A percentile compares a stretch with the other conserved stretches of the same genome.
These are phyloP conservation scores for Artemisiospiza belli DNA, from an alignment of 2,113 vertebrate species.

Conservation along the genomic window DNA sequence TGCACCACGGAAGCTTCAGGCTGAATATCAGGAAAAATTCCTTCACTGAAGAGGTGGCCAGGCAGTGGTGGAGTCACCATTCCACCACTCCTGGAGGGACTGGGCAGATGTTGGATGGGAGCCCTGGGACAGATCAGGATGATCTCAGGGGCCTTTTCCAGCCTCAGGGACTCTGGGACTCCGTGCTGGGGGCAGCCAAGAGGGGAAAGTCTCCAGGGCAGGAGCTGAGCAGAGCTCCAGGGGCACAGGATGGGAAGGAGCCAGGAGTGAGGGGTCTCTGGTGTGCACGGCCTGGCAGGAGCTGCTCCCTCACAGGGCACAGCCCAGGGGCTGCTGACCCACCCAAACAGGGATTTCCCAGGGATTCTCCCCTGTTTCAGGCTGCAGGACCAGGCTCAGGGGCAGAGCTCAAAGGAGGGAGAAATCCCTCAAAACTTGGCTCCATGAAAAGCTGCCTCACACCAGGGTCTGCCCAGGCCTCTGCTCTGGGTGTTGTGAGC, in stretches of 20 bases:
- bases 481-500: not conserved
- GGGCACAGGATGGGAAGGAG: not conserved
- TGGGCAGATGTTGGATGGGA: not conserved
- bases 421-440: not conserved
- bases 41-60: not conserved
- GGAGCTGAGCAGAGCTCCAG: not conserved
- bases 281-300: not conserved
- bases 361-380: not conserved
- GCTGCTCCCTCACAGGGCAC: not conserved
- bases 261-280: not conserved
- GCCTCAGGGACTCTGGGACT: not conserved
- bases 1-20: not conserved
- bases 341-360: not conserved
- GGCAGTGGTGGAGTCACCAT: not conserved
- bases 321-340: not conserved
- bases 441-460: not conserved
- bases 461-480: not conserved
- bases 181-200: not conserved
- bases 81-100: not conserved
- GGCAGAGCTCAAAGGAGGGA: not conserved
- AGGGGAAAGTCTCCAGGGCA: not conserved
- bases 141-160: not conserved
- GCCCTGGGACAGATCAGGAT: not conserved
- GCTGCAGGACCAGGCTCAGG: not conserved
- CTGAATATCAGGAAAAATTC: not conserved